These are phyloP conservation scores for Andrena fulva DNA, from an alignment of 2,888 invertebrate genomes.

Conservation along the genomic window DNA sequence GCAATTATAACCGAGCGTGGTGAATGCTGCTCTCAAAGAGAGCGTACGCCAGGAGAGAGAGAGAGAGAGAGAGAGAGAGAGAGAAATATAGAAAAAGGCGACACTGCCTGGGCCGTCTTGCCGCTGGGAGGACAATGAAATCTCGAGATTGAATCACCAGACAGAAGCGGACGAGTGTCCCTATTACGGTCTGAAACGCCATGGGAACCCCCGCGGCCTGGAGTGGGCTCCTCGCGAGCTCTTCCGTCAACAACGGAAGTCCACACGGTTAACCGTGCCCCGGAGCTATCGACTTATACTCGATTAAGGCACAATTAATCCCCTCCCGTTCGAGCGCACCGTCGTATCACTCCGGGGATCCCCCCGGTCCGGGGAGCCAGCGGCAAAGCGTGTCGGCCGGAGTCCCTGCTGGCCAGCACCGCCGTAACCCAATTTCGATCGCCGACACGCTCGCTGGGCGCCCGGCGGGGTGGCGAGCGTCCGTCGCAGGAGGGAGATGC, in stretches of 20 bases:
- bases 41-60: not conserved
- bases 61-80: not conserved
- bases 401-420: not conserved
- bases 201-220: not conserved
- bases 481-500: not conserved
- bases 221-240: not conserved
- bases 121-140: constrained; percentile 7
- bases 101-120: not conserved
- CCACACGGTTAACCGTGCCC: not conserved
- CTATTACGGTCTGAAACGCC: not conserved
- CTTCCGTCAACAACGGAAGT: not conserved
- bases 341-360: not conserved
- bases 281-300: not conserved
- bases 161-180: not conserved
- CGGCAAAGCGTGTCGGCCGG: not conserved
- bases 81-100: not conserved
- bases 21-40: constrained; percentile 29
- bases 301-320: constrained; percentile 7
- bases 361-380: not conserved
- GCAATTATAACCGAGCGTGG: constrained; percentile 47
- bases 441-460: not conserved
- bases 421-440: constrained; percentile 7
- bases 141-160: not conserved
- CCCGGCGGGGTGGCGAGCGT: not conserved
- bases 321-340: not conserved